A percentile compares a stretch with the other conserved stretches of the same genome.
Conservation (phyloP, 23 tunicate genomes). For the Halocynthia roretzi region DNA sequence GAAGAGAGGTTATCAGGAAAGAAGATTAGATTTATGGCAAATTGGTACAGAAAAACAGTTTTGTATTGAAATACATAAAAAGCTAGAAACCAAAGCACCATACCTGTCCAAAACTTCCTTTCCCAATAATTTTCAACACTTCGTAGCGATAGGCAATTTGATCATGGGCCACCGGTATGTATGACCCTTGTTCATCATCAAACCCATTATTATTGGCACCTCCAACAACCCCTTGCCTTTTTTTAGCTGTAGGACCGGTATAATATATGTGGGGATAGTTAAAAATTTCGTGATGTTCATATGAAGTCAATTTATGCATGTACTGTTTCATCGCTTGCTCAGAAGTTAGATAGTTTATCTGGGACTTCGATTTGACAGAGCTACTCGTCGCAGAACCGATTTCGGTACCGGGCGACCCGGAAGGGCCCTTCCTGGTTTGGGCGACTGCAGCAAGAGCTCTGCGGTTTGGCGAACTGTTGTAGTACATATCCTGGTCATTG, state of each 20-base stretch:
- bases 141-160: conserved; percentile 96
- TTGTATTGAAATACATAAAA: too few species aligned
- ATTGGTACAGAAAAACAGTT: background rate
- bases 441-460: conserved; percentile 50
- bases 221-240: conserved; percentile 77
- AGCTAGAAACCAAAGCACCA: too few species aligned
- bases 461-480: conserved; percentile 36
- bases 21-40: background rate
- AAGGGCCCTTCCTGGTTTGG: conserved; percentile 9
- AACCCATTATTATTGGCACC: conserved; percentile 84
- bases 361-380: conserved; percentile 63
- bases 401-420: conserved; percentile 31
- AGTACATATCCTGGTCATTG: conserved; percentile 13
- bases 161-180: conserved; percentile 95
- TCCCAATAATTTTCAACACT: conserved; percentile 83
- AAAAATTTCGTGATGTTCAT: conserved; percentile 94
- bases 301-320: conserved; percentile 94
- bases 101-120: conserved; percentile 96
- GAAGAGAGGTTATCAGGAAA: background rate
- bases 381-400: conserved; percentile 40
- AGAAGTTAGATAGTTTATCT: conserved; percentile 58
- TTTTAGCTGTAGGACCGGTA: conserved; percentile 78
- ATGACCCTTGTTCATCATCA: conserved; percentile 94
- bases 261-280: conserved; percentile 88
- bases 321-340: conserved; percentile 97